These are phyloP conservation scores for Paracyclopina nana DNA, from an alignment of 1,140 invertebrate species.

Conservation along the genomic window DNA sequence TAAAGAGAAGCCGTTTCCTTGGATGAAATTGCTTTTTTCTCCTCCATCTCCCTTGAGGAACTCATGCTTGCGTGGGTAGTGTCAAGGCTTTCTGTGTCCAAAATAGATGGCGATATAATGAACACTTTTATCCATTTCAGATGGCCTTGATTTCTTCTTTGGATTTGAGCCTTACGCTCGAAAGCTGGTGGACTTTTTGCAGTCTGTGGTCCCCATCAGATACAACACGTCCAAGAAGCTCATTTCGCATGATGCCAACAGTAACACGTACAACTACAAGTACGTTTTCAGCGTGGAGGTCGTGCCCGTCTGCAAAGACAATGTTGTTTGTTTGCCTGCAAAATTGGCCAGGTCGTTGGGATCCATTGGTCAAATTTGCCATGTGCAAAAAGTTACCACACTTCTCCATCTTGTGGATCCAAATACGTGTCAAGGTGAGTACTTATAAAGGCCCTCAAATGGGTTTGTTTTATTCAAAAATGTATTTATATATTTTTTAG, in stretches of 20 bases:
- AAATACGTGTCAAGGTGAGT: constrained; percentile 57
- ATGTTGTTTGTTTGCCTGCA: constrained; percentile 74
- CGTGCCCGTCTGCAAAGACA: constrained; percentile 89
- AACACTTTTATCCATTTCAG: constrained; percentile 32
- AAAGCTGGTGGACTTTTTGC: constrained; percentile 88
- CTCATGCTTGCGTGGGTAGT: too few species aligned
- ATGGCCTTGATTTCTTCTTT: constrained; percentile 92
- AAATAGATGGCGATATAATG: too few species aligned
- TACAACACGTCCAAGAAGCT: constrained; percentile 79
- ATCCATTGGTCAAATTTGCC: constrained; percentile 73
- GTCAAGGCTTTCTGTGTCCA: too few species aligned
- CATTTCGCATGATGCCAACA: constrained; percentile 91
- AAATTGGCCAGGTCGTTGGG: constrained; percentile 69
- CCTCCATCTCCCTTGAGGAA: too few species aligned
- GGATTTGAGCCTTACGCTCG: constrained; percentile 66
- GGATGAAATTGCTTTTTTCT: too few species aligned
- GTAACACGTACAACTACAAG: constrained; percentile 94
- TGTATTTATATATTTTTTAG: constrained; percentile 28
- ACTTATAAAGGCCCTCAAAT: constrained; percentile 3
- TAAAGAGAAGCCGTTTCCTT: too few species aligned
- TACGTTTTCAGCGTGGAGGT: constrained; percentile 78
- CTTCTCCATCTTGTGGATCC: constrained; percentile 85
- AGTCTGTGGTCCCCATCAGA: constrained; percentile 55
- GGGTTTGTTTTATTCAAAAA: not conserved
- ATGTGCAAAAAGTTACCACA: constrained; percentile 72